Evolutionary conservation across 1,140 invertebrate species (phyloP).

Genomic region (Planococcus citri): DNA sequence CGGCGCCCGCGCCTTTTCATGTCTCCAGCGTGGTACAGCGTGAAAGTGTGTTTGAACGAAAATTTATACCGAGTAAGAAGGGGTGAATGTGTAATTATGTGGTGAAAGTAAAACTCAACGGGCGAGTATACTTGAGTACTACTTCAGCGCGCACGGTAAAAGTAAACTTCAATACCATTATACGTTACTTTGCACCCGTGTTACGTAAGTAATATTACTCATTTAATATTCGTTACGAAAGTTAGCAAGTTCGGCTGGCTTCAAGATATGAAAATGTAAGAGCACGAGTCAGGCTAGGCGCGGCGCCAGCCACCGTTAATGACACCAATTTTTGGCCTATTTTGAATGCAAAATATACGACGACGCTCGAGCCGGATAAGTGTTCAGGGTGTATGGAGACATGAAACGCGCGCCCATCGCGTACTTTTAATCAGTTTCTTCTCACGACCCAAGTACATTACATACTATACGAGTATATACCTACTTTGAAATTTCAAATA

Average conservation of each 20-base stretch:
- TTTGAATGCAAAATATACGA: no score
- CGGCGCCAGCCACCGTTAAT: no score
- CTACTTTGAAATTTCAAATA: no score
- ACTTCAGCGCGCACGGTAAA: not conserved
- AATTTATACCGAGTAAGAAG: not conserved
- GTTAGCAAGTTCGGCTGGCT: not conserved
- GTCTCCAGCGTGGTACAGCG: not conserved
- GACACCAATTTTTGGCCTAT: no score
- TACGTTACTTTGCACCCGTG: not conserved
- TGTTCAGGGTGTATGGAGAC: no score
- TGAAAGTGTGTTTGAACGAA: not conserved
- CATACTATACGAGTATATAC: no score
- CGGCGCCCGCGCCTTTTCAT: not conserved
- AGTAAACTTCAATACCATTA: conserved; percentile 7
- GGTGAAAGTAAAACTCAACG: not conserved
- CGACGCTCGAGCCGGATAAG: no score
- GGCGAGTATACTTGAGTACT: not conserved
- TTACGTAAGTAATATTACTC: conserved; percentile 3
- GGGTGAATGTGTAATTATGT: conserved; percentile 6
- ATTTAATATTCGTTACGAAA: conserved; percentile 3
- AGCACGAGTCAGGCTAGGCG: no score
- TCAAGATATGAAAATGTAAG: no score
- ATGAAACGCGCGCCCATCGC: no score
- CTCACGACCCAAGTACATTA: no score
- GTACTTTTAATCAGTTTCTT: no score